Base-by-base conservation (phyloP, 2,888 invertebrate genomes). In the Drosophila mimetica region DNA sequence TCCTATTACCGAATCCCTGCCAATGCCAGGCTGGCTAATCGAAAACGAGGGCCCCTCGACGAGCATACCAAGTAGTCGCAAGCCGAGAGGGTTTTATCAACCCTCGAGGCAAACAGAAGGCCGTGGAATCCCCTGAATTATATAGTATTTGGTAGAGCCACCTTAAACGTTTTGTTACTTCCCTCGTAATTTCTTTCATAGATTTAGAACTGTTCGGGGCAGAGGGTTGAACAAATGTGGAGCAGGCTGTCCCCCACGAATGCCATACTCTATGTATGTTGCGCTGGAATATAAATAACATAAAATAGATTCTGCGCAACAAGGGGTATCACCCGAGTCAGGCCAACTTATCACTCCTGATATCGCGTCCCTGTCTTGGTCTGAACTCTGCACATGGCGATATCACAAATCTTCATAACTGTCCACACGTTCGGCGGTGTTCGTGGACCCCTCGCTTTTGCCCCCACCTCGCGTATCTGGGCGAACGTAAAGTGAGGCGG, bases 401-500 rank as follows among this genome's bases (percentile, higher is more conserved):
- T 32, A 30, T 47, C 74, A 69, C 76, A 79, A 77, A 79, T 82
- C 83, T 79, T 79, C 71, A 74, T 73, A 79, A 71, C 66, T 74
- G 71, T 78, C 74, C 64, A 61, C 79, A 81, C 74, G 71, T 74
- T 74, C 55, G 69, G 79, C 69, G 53, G 28, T 52, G 57, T 61
- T 37, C 46, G 37, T 52, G 34, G 57, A 41, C 55, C 46, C 52
- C 39, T 66, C 50, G 14, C 9, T 5, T 18, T 16, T n/a, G 36
- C 30, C 53, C 32, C 47, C 25, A 22, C 39, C 32, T 42, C 20
- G 44, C 44, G 37, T 63, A 72, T 72, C 58, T 74, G 70, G 65
- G 71, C 64, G 59, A 69, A 4, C 75, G 60, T 36, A 53, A 57
- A 72, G 53, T 18, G 16, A 55, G 46, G 9, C 61, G 18, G 66